A percentile compares a stretch with the other conserved stretches of the same genome.
Conservation (phyloP, 2,113 vertebrate species). For the Tetraodon nigroviridis region DNA sequence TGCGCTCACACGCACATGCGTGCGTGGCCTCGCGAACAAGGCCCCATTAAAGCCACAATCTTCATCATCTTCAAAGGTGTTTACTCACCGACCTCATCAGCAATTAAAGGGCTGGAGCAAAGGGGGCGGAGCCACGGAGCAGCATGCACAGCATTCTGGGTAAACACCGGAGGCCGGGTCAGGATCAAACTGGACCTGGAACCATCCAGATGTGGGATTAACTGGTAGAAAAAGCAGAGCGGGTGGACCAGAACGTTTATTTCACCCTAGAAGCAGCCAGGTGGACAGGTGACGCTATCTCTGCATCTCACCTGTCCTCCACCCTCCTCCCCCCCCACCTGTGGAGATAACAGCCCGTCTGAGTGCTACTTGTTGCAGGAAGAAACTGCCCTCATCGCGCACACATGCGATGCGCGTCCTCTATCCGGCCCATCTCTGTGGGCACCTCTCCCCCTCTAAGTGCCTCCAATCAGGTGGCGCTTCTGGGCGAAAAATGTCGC, state of each 20-base stretch:
- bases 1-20: no score
- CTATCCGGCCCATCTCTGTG: slow-evolving; percentile 38
- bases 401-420: slow-evolving; percentile 61
- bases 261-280: no score
- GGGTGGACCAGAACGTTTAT: no score
- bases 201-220: not conserved
- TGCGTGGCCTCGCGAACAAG: no score
- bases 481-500: slow-evolving; percentile 54
- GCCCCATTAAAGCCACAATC: no score
- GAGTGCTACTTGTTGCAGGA: slow-evolving; percentile 71
- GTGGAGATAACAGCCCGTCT: slow-evolving; percentile 61
- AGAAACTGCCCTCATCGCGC: slow-evolving; percentile 70
- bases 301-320: slow-evolving; percentile 32
- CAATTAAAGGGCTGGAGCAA: no score
- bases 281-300: slow-evolving; percentile 23
- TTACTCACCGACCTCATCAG: no score
- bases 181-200: slow-evolving; percentile 26
- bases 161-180: slow-evolving; percentile 54
- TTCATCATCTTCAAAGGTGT: no score
- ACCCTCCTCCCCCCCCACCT: slow-evolving; percentile 33
- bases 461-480: slow-evolving; percentile 59
- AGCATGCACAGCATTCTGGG: slow-evolving; percentile 28
- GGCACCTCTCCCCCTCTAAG: slow-evolving; percentile 52
- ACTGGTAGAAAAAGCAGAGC: no score
- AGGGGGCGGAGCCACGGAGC: slow-evolving; percentile 30